Evolutionary conservation across 2,888 invertebrate genomes (phyloP), one percentile per base, ranked within the genome.

Genomic region (Erebia aethiops): DNA sequence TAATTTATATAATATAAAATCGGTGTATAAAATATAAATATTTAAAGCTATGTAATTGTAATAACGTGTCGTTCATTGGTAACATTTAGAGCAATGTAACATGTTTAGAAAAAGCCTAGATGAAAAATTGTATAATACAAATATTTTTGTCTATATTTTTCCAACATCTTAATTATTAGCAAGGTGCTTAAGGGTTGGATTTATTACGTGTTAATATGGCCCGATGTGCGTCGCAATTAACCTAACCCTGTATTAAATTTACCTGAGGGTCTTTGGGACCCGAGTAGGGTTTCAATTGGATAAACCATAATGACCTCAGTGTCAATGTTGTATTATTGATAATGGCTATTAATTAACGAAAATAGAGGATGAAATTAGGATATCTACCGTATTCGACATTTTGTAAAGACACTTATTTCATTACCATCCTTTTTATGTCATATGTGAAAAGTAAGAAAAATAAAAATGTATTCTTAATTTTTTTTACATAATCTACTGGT

Each of bases 121-220:
- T n/a, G 9, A 14, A 35, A 61, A 46, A 61, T 61, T 18, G 0
- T 16, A 60, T 41, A 16, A 16, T 41, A 16, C 16, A 35, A 35
- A 60, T 16, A 16, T 52, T 52, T 52, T 52, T 16, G 35, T 58
- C 26, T 35, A 7, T 58, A 35, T 7, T 56, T 7, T 26, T 26
- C 82, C 81, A 80, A 86, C 85, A 89, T 88, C 91, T 88, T 89
- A 90, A 91, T 92, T 91, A 92, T 90, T 91, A 90, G 86, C 88
- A 89, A 90, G 91, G 91, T 91, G 87, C 87, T 91, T 87, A 84
- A 84, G 89, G 90, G 89, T 88, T 87, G 83, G 90, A 91, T 90
- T 90, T 91, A 91, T 89, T 88, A 90, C 82, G 90, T 91, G 92
- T 89, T 92, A 91, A 91, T 91, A 87, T 78, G 81, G 82, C 82